phyloP scores from a whole-genome alignment of 2,888 invertebrate genomes.

The Chaetogeoica ovagalla region DNA sequence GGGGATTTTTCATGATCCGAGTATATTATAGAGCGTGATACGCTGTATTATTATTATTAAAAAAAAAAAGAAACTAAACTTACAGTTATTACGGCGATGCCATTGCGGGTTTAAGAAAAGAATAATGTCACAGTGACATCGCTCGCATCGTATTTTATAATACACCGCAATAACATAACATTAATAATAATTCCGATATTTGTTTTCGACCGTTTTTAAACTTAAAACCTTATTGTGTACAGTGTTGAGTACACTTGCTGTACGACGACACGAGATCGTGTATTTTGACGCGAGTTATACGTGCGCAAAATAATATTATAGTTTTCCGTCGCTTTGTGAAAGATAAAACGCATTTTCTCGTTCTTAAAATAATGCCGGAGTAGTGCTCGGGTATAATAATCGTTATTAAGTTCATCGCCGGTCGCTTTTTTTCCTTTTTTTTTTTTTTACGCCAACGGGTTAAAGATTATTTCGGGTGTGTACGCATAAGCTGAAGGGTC shows the following conservation, averaged over 20 bases:
- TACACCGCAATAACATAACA: too few relatives aligned
- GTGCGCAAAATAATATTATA: too few relatives aligned
- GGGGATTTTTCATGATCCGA: too few relatives aligned
- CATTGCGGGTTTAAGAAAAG: too few relatives aligned
- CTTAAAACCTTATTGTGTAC: conserved; percentile 3
- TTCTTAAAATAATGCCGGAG: conserved; percentile 10
- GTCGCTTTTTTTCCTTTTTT: conserved; percentile 12
- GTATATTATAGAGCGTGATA: too few relatives aligned
- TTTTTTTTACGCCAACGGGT: conserved; percentile 23
- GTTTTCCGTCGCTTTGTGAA: conserved; percentile 6
- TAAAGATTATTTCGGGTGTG: conserved; percentile 30
- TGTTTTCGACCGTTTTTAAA: conserved; percentile 2
- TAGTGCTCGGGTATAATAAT: conserved; percentile 23
- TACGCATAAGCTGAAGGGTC: background rate
- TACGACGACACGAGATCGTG: background rate
- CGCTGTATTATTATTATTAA: too few relatives aligned
- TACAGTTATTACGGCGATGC: too few relatives aligned
- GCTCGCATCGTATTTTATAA: too few relatives aligned
- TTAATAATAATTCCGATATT: too few relatives aligned
- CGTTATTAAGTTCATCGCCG: conserved; percentile 50
- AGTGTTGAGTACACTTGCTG: too few relatives aligned
- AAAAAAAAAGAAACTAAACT: too few relatives aligned
- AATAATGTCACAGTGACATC: too few relatives aligned
- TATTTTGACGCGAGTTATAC: background rate
- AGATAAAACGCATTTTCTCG: conserved; percentile 16